Evolutionary conservation across 2,888 invertebrate species (phyloP), one percentile per base, ranked within the genome.

Genomic region (Xestoiulus laeticollis): DNA sequence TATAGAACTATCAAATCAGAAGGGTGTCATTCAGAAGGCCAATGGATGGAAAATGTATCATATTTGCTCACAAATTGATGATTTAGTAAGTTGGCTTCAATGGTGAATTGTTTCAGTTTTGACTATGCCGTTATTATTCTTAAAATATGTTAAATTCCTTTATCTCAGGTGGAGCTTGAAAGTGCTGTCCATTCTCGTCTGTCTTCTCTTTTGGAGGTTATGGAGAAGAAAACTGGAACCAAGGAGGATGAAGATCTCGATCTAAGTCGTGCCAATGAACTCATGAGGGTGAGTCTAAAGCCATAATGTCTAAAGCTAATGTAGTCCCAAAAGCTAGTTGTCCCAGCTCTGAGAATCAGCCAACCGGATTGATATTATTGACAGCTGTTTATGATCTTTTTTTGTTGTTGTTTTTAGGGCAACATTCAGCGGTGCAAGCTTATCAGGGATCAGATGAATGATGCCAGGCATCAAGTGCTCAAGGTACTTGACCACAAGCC

Each of bases 11-110:
- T 97, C 98, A 44, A 96, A 96, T 92, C 97, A 97, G 92, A 95
- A 95, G 89, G 95, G 96, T 91, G 96, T 98, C 87, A 93, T 96
- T 89, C 96, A 96, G 91, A 97, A 96, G 92, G 95, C 97, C 26
- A 96, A 96, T 90, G 98, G 98, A 0, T 98, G 98, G 98, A 98
- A 98, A 93, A 94, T 98, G 89, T 95, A 96, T 93, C 97, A 98
- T 92, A 94, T 98, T 90, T 96, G 96, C 68, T 95, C 97, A 83
- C 98, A 98, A 93, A 96, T 98, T 95, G 97, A 98, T 91, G 97
- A 98, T 92, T 93, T 98, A 94, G 97, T 97, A 93, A 92, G 93
- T 90, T 22, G 10, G 85, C 59, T 32, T 85, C 8, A 16, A 84
- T 84, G 38, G 68, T 16, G 68, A 44, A 14, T 44, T 82, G 26